Conservation (phyloP, 2,888 invertebrate genomes). For the Stenodera caucasica region DNA sequence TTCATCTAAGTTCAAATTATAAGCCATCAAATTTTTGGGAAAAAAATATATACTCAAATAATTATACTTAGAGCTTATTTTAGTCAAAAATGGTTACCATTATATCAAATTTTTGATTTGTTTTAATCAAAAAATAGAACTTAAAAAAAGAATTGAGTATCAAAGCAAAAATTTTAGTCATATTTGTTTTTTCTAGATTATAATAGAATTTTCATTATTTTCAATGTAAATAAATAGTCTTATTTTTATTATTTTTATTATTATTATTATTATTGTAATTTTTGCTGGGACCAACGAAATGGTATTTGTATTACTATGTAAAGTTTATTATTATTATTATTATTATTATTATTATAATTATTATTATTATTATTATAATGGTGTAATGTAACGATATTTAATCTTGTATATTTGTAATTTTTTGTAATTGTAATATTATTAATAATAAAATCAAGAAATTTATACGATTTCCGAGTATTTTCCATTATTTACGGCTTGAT, state of each 20-base stretch:
- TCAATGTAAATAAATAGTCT: too few relatives aligned
- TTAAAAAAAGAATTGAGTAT: conserved; percentile 29
- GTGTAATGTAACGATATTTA: conserved; percentile 42
- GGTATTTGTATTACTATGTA: conserved; percentile 24
- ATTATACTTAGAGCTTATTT: conserved; percentile 35
- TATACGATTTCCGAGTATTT: background rate
- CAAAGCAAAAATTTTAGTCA: conserved; percentile 35
- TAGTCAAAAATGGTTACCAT: conserved; percentile 50
- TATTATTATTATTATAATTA: conserved; percentile 31
- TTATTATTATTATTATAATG: conserved; percentile 16
- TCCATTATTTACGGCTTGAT: too few relatives aligned
- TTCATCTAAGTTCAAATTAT: conserved; percentile 35
- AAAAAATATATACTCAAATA: conserved; percentile 15
- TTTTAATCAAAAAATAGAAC: conserved; percentile 21
- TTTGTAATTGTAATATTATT: conserved; percentile 42
- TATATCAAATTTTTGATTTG: conserved; percentile 29
- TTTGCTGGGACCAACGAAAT: conserved; percentile 36
- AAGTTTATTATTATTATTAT: background rate
- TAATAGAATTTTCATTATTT: too few relatives aligned
- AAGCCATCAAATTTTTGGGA: conserved; percentile 30
- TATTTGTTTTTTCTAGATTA: too few relatives aligned
- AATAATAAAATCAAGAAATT: conserved; percentile 32
- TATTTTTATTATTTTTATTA: too few relatives aligned
- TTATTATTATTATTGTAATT: background rate
- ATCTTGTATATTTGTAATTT: conserved; percentile 45